phyloP scores from a whole-genome alignment of 2,113 vertebrate genomes.

The Neotoma lepida region DNA sequence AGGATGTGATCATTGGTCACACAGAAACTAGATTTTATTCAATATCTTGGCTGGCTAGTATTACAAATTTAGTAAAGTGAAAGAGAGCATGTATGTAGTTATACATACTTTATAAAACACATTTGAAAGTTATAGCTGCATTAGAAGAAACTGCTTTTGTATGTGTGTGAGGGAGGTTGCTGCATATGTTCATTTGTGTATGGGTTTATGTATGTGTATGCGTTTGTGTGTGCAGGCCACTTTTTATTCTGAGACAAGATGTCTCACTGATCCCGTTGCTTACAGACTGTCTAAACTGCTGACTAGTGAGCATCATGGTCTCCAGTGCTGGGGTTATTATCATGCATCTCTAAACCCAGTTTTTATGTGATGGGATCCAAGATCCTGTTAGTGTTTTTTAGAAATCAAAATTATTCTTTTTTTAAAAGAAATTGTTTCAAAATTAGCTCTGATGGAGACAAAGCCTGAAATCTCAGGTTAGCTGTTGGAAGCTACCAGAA shows the following conservation, averaged over 20 bases:
- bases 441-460: not conserved
- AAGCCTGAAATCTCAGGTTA: not conserved
- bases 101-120: conserved; percentile 19
- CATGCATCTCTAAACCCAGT: not conserved
- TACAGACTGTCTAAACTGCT: not conserved
- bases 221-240: not conserved
- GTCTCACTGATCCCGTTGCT: not conserved
- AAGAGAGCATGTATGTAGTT: conserved; percentile 15
- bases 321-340: not conserved
- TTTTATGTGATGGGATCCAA: not conserved
- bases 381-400: not conserved
- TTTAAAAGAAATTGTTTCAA: not conserved
- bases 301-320: too few relatives aligned
- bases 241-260: not conserved
- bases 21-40: not conserved
- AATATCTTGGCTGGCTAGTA: not conserved
- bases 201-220: not conserved
- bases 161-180: not conserved
- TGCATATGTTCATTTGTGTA: not conserved
- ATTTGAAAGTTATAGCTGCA: not conserved
- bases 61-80: not conserved
- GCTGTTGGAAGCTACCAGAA: conserved; percentile 86
- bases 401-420: not conserved
- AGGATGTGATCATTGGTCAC: too few relatives aligned
- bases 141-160: not conserved